Base-by-base conservation (phyloP, 2,888 invertebrate species). In the Petrolisthes manimaculis region DNA sequence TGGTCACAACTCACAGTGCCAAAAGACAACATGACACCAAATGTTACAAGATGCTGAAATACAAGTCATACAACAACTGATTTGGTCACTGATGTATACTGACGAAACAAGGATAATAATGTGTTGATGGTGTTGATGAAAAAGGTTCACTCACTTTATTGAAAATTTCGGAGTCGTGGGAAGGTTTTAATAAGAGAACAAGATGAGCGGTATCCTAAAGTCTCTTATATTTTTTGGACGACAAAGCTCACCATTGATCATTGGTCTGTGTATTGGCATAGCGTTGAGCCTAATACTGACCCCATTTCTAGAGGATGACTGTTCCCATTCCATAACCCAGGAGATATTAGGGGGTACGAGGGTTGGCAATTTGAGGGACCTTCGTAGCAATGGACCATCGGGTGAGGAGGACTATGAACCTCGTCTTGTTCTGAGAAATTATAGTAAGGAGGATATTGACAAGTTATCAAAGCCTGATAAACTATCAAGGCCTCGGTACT, bases 401-500 rank as follows among this genome's bases (percentile, higher is more conserved):
- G 74, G n/a, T 14, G 83, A 88, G 56, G 84, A 81, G 12, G 88
- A 88, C 67, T 88, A 88, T 55, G 88, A 88, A 80, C 88, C 88
- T 18, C 84, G 84, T 4, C 37, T 88, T 24, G 56, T 88, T 18
- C 78, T 81, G 18, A 80, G 80, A 5, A 84, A 77, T 5, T 84
- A 84, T 14, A 75, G 56, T 54, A 84, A 88, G 75, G 84, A 84
- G 74, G 84, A 88, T 4, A 18, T 54, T 14, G 55, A 78, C 0
- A 88, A 88, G 54, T 37, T 67, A 6, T 37, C 83, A 8, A 87
- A 87, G 61, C 53, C 89, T 3, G 85, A 88, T 79, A 86, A 90
- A 71, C 61, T 90, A 4, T 69, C 88, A 54, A 95, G 99, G 3
- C 98, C 98, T 0, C 94, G 98, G 51, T 99, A 98, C 94, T 98